Base-by-base conservation (phyloP, 2,888 invertebrate species). In the Yponomeuta malinellus region DNA sequence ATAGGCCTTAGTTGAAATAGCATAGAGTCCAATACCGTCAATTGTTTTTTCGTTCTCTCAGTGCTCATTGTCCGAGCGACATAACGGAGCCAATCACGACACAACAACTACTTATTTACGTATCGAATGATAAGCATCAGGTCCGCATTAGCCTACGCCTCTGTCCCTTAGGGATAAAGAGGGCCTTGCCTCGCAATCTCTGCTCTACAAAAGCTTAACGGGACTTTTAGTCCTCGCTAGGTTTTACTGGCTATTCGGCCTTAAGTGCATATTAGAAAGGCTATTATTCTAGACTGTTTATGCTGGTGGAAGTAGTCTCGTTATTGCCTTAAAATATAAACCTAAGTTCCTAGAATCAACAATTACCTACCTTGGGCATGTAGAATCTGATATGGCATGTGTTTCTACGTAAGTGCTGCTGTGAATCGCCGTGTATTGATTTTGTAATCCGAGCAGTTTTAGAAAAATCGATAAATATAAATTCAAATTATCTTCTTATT, bases 401-500 rank as follows among this genome's bases (percentile, higher is more conserved):
- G 8, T 43, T 43, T 43, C 43, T 43, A 43, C 43, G 43, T 43
- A 43, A 5, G 8, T 43, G 9, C 43, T 43, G 43, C 8, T 6
- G 43, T 43, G 8, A 43, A 43, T 43, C 43, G 43, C 43, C 43
- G 2, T 4, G 15, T 59, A 65, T 65, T 10, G 67, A 67, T 67
- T 33, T 67, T 67, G 43, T 67, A 37, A 67, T 33, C 37, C 6
- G 29, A 64, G 64, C 9, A 8, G 29, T 31, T 64, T 64, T 10
- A 63, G 8, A 63, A 63, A 63, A 63, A 23, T 64, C 64, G 64
- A 64, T 64, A 64, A 64, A 64, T 29, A 31, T 64, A 23, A 31
- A 64, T 64, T 64, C 12, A 64, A 64, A 79, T 77, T 74, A 79
- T 76, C 75, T 77, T 72, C 75, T 76, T 77, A 79, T 78, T 82